These are phyloP conservation scores for Drosophila fulvimacula DNA, from an alignment of 2,888 invertebrate genomes.

Conservation along the genomic window DNA sequence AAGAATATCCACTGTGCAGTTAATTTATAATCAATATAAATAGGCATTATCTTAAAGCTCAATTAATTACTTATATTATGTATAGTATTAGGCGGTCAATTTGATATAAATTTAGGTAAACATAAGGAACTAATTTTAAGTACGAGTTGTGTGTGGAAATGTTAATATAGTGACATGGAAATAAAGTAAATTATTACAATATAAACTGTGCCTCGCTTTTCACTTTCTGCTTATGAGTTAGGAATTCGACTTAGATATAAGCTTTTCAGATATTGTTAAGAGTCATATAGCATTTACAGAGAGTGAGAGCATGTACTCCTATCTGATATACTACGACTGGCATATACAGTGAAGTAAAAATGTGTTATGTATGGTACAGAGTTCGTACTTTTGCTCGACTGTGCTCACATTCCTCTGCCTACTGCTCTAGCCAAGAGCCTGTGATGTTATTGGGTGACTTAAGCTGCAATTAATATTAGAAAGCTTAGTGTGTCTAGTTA, in stretches of 20 bases:
- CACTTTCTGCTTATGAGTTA: constrained; percentile 63
- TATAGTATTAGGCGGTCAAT: constrained; percentile 49
- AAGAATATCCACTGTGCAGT: background rate
- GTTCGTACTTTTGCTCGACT: constrained; percentile 33
- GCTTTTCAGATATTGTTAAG: constrained; percentile 46
- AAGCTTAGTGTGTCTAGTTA: background rate
- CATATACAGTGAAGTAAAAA: constrained; percentile 36
- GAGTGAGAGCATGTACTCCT: constrained; percentile 48
- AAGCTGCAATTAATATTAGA: constrained; percentile 66
- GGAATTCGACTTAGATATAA: constrained; percentile 51
- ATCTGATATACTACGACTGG: constrained; percentile 47
- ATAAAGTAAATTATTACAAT: constrained; percentile 21
- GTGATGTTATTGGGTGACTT: constrained; percentile 91
- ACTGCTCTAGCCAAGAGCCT: constrained; percentile 93
- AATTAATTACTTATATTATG: constrained; percentile 27
- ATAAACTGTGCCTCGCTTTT: constrained; percentile 27
- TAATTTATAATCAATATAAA: background rate
- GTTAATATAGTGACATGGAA: constrained; percentile 34
- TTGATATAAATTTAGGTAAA: constrained; percentile 25
- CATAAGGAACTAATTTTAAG: constrained; percentile 56
- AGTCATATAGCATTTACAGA: constrained; percentile 49
- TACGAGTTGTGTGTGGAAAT: constrained; percentile 23
- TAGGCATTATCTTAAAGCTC: background rate
- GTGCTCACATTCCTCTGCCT: constrained; percentile 68
- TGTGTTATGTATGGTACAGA: constrained; percentile 21